Percentiles rank a stretch among this genome's conserved stretches.
Evolutionary conservation across 2,797 vertebrate species (phyloP).

Genomic region (Lepus oiostolus): DNA sequence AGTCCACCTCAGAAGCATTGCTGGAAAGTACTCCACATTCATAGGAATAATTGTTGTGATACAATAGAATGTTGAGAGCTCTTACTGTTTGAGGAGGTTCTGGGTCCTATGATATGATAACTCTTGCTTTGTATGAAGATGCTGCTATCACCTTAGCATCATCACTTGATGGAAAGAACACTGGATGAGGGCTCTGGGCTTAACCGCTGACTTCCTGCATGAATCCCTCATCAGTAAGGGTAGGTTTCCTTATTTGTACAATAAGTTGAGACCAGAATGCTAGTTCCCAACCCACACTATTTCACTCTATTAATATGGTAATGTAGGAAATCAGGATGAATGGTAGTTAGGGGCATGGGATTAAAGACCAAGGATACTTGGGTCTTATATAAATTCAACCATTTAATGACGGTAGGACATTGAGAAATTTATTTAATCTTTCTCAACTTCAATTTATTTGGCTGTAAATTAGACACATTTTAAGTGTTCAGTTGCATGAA

Average conservation of each 20-base stretch:
- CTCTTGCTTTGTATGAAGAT: background rate
- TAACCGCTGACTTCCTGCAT: background rate
- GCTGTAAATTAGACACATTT: background rate
- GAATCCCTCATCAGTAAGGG: background rate
- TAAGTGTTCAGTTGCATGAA: background rate
- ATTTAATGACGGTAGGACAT: background rate
- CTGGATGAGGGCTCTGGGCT: background rate
- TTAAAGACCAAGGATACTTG: background rate
- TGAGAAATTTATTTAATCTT: background rate
- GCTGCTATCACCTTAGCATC: background rate
- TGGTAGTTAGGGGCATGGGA: background rate
- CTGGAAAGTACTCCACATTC: background rate
- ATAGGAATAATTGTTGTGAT: background rate
- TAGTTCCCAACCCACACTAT: background rate
- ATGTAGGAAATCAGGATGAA: background rate
- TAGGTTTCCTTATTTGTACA: slow-evolving; percentile 32
- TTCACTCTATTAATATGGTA: background rate
- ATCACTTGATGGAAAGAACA: background rate
- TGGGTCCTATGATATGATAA: background rate
- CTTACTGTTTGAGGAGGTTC: background rate
- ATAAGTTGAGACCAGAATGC: background rate
- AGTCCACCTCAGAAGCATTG: background rate
- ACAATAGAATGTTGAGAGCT: background rate
- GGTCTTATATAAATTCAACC: background rate
- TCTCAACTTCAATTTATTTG: slow-evolving; percentile 12